A percentile compares a stretch with the other conserved stretches of the same genome.
Evolutionary conservation across 2,888 invertebrate species (phyloP).

Genomic region (Heteromurus nitidus): DNA sequence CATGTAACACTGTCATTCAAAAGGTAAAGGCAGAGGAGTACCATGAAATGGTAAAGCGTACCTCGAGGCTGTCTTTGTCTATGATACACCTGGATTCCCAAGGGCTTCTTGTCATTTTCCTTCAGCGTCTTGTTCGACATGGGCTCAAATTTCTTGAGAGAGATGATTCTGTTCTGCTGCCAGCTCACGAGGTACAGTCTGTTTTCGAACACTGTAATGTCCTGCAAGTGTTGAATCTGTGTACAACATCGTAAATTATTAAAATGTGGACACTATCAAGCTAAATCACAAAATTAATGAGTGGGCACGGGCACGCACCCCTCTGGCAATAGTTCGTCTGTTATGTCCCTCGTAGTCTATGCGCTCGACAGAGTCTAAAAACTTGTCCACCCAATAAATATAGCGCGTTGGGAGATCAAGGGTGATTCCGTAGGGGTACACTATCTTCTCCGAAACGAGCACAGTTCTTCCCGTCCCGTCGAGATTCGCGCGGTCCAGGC

Average conservation of each 20-base stretch:
- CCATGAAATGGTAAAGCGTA: too few species aligned
- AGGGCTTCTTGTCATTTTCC: constrained; percentile 79
- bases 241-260: constrained; percentile 66
- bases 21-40: too few species aligned
- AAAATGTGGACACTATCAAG: not conserved
- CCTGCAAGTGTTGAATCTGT: constrained; percentile 82
- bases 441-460: constrained; percentile 83
- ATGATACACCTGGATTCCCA: constrained; percentile 84
- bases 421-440: constrained; percentile 85
- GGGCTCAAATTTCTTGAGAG: constrained; percentile 80
- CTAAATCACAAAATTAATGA: not conserved
- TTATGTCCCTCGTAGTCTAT: constrained; percentile 81
- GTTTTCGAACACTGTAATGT: constrained; percentile 85
- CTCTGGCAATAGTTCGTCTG: constrained; percentile 80
- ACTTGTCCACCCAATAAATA: constrained; percentile 88
- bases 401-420: constrained; percentile 83
- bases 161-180: constrained; percentile 80
- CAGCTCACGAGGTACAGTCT: constrained; percentile 85
- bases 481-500: constrained; percentile 81
- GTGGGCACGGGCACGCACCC: constrained; percentile 75
- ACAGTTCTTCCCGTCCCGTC: constrained; percentile 80
- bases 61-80: constrained; percentile 85
- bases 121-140: constrained; percentile 76
- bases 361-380: constrained; percentile 83
- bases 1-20: too few species aligned